phyloP scores from a whole-genome alignment of 1,140 invertebrate species.

The Atopsyche davidsoni region DNA sequence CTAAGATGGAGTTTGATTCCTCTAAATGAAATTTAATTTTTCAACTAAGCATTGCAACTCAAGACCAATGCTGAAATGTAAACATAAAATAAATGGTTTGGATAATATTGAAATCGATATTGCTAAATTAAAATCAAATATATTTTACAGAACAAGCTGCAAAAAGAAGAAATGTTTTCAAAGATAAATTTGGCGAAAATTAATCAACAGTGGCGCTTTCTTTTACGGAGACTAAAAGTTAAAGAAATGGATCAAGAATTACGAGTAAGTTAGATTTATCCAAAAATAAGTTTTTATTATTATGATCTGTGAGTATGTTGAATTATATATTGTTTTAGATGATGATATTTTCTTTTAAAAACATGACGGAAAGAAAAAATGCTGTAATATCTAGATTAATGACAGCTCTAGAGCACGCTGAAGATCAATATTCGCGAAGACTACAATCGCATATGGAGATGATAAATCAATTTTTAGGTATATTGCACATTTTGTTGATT shows the following conservation, averaged over 20 bases:
- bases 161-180: slow-evolving; percentile 69
- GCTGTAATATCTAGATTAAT: slow-evolving; percentile 56
- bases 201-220: slow-evolving; percentile 73
- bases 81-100: no score
- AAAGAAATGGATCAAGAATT: slow-evolving; percentile 63
- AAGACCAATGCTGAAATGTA: slow-evolving; percentile 9
- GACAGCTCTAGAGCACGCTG: slow-evolving; percentile 58
- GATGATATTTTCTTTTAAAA: slow-evolving; percentile 54
- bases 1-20: no score
- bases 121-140: no score
- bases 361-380: slow-evolving; percentile 58
- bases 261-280: slow-evolving; percentile 44
- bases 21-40: no score
- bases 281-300: slow-evolving; percentile 27
- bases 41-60: no score
- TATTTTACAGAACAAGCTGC: slow-evolving; percentile 65
- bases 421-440: slow-evolving; percentile 61
- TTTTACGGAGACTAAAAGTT: slow-evolving; percentile 67
- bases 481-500: slow-evolving; percentile 26
- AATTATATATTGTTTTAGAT: slow-evolving; percentile 37
- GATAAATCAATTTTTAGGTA: slow-evolving; percentile 62
- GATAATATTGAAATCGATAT: no score
- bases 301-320: slow-evolving; percentile 1
- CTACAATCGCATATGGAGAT: slow-evolving; percentile 63
- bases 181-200: slow-evolving; percentile 75